Percentiles rank a stretch among this genome's conserved stretches.
phyloP scores from a whole-genome alignment of 2,888 invertebrate species.

The Agrochola lota region DNA sequence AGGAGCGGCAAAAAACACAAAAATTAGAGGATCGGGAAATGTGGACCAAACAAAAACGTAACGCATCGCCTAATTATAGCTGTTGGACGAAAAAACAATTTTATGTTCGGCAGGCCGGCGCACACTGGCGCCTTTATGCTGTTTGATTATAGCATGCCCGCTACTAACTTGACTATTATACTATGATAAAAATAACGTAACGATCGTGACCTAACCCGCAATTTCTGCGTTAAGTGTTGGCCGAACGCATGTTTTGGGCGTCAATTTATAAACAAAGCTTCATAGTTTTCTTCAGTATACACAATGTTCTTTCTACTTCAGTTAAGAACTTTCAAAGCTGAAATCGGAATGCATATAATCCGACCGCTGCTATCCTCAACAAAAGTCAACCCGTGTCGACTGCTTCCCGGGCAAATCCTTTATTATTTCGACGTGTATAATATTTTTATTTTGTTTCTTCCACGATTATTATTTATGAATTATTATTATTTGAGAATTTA shows the following conservation, averaged over 20 bases:
- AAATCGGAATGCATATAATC: constrained; percentile 33
- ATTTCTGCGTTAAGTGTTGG: constrained; percentile 60
- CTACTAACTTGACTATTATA: constrained; percentile 65
- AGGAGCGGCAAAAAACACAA: constrained; percentile 89
- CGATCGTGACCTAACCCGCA: constrained; percentile 58
- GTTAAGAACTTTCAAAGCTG: constrained; percentile 8
- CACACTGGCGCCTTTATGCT: constrained; percentile 82
- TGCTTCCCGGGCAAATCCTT: constrained; percentile 83
- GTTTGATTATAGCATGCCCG: constrained; percentile 73
- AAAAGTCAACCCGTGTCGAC: constrained; percentile 80
- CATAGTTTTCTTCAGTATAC: constrained; percentile 25
- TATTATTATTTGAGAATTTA: constrained; percentile 90
- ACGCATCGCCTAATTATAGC: constrained; percentile 90
- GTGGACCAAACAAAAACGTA: constrained; percentile 91
- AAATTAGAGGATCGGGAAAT: constrained; percentile 91
- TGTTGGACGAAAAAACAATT: constrained; percentile 90
- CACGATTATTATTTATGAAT: constrained; percentile 91
- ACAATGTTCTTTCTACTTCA: constrained; percentile 18
- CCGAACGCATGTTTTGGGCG: constrained; percentile 48
- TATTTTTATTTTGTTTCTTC: constrained; percentile 88
- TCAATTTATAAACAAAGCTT: constrained; percentile 47
- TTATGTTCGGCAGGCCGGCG: constrained; percentile 82
- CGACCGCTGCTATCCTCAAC: constrained; percentile 39
- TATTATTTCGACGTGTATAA: constrained; percentile 89
- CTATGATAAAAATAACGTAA: constrained; percentile 68